These are phyloP conservation scores for Mirza zaza DNA, from an alignment of 2,113 vertebrate genomes.

Conservation along the genomic window DNA sequence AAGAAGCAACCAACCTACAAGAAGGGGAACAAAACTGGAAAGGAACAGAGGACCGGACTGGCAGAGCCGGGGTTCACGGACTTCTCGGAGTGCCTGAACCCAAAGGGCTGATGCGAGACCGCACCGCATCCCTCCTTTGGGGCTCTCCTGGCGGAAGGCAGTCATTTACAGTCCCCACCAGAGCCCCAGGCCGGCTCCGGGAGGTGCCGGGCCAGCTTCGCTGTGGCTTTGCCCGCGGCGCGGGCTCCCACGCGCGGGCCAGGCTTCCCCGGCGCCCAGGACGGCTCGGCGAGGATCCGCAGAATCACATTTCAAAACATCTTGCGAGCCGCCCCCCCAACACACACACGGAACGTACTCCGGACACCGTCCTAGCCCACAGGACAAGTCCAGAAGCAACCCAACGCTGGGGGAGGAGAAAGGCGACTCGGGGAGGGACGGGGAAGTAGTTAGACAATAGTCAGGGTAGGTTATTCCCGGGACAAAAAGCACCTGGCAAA, in stretches of 20 bases:
- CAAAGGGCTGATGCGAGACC: not conserved
- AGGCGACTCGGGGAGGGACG: not conserved
- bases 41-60: not conserved
- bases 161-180: not conserved
- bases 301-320: not conserved
- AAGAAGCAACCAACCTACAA: not conserved
- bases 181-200: not conserved
- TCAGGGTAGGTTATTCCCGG: slow-evolving; percentile 62
- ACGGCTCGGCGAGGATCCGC: not conserved
- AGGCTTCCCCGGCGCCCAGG: not conserved
- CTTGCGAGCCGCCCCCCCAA: not conserved
- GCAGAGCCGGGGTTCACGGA: not conserved
- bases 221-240: not conserved
- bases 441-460: slow-evolving; percentile 63
- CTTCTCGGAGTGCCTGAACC: not conserved
- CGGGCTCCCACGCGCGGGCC: not conserved
- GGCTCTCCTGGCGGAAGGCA: not conserved
- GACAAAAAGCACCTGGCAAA: slow-evolving; percentile 76
- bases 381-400: not conserved
- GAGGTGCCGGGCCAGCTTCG: not conserved
- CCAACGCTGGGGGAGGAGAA: not conserved
- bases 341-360: not conserved
- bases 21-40: not conserved
- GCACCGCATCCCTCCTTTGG: not conserved
- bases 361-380: not conserved